A percentile compares a stretch with the other conserved stretches of the same genome.
Evolutionary conservation across 2,888 invertebrate species (phyloP).

Genomic region (Acrobeloides nanus): DNA sequence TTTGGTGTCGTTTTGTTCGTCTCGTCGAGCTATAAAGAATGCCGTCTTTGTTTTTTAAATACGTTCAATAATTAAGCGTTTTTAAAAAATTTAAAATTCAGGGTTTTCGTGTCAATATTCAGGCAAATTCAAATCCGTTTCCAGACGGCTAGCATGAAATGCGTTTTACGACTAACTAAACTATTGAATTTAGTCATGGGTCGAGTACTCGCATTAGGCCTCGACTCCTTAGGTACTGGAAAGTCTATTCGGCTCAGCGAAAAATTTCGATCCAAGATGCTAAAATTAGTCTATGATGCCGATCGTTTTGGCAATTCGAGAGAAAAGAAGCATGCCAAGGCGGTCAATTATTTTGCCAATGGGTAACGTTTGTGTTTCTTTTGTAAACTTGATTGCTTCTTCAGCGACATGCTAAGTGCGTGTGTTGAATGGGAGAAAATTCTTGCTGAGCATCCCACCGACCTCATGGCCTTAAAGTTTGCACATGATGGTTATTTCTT

Average conservation of each 20-base stretch:
- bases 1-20: too few relatives aligned
- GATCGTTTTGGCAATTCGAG: slow-evolving; percentile 39
- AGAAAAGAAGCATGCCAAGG: slow-evolving; percentile 56
- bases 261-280: slow-evolving; percentile 51
- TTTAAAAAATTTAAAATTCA: too few relatives aligned
- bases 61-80: too few relatives aligned
- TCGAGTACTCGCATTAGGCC: slow-evolving; percentile 55
- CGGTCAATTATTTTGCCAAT: slow-evolving; percentile 55
- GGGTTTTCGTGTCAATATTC: too few relatives aligned
- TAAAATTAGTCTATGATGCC: slow-evolving; percentile 48
- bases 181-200: slow-evolving; percentile 55
- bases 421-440: slow-evolving; percentile 58
- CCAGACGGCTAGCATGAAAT: slow-evolving; percentile 5
- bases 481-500: slow-evolving; percentile 58
- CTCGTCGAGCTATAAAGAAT: too few relatives aligned
- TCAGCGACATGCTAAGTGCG: slow-evolving; percentile 53
- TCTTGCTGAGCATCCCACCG: slow-evolving; percentile 56
- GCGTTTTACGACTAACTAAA: slow-evolving; percentile 2
- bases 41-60: too few relatives aligned
- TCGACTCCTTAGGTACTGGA: slow-evolving; percentile 57
- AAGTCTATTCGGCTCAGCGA: slow-evolving; percentile 49
- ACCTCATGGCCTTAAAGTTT: slow-evolving; percentile 59
- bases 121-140: too few relatives aligned
- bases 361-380: slow-evolving; percentile 47
- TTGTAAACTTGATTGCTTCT: slow-evolving; percentile 5